Percentiles rank a stretch among this genome's conserved stretches.
phyloP scores from a whole-genome alignment of 37 sponge, comb jelly and placozoan genomes.

The Bolinopsis microptera region DNA sequence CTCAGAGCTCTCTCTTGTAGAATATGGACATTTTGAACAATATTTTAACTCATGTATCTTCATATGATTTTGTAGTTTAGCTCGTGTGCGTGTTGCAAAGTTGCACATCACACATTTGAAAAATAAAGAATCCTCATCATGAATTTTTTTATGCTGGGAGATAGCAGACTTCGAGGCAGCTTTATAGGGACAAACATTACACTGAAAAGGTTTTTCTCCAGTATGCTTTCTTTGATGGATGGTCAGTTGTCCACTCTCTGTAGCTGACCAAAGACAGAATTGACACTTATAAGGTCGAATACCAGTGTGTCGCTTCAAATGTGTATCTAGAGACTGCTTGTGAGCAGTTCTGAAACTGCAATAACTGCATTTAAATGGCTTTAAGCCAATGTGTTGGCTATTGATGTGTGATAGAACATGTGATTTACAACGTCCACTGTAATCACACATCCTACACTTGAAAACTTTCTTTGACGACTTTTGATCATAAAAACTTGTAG shows the following conservation, averaged over 20 bases:
- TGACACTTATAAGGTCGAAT: slow-evolving; percentile 7
- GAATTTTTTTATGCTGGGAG: neutral
- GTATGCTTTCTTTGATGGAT: slow-evolving; percentile 45
- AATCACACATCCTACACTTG: neutral
- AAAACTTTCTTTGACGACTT: neutral
- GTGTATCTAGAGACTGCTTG: slow-evolving; percentile 25
- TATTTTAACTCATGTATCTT: slow-evolving; percentile 16
- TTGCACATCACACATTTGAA: neutral
- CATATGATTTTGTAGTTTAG: slow-evolving; percentile 24
- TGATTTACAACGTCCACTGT: neutral
- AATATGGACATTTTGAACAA: slow-evolving; percentile 15
- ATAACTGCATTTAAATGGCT: neutral
- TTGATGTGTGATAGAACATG: neutral
- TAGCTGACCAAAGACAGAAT: slow-evolving; percentile 29
- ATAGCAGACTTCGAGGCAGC: slow-evolving; percentile 18
- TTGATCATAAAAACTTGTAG: too few relatives aligned
- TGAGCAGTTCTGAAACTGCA: slow-evolving; percentile 30
- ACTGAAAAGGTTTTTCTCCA: slow-evolving; percentile 28
- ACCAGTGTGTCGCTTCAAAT: neutral
- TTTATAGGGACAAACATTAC: neutral
- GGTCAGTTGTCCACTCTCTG: slow-evolving; percentile 25
- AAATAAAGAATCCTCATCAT: neutral
- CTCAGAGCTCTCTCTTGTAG: neutral
- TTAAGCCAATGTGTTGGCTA: neutral
- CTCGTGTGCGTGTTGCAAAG: neutral